These are phyloP conservation scores for Microhierax caerulescens DNA, from an alignment of 2,797 vertebrate species.

Conservation along the genomic window DNA sequence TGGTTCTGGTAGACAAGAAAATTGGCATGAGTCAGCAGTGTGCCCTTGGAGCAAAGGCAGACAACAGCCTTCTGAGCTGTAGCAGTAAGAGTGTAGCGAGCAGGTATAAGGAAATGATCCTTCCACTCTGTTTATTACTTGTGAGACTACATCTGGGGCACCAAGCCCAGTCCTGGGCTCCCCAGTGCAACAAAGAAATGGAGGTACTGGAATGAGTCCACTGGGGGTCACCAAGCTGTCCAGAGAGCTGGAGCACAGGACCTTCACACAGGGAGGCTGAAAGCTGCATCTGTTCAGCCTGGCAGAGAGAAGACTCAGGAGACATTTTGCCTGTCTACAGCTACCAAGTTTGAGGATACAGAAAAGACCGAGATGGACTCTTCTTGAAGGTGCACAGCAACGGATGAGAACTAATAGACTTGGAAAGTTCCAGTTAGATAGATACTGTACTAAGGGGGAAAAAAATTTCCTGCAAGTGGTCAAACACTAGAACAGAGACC, in stretches of 20 bases:
- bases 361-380: background rate
- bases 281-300: background rate
- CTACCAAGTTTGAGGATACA: background rate
- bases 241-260: background rate
- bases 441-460: background rate
- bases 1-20: background rate
- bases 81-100: background rate
- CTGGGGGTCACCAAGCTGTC: background rate
- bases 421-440: background rate
- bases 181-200: background rate
- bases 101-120: background rate
- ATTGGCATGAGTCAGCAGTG: background rate
- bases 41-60: background rate
- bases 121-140: background rate
- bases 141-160: background rate
- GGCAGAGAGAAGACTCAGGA: background rate
- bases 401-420: background rate
- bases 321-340: background rate
- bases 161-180: background rate
- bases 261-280: background rate
- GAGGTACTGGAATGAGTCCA: background rate
- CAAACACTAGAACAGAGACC: background rate
- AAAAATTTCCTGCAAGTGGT: background rate
- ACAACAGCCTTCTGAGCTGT: background rate
- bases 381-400: background rate